phyloP scores from a whole-genome alignment of 2,888 invertebrate species.

The Metacarcinus magister region DNA sequence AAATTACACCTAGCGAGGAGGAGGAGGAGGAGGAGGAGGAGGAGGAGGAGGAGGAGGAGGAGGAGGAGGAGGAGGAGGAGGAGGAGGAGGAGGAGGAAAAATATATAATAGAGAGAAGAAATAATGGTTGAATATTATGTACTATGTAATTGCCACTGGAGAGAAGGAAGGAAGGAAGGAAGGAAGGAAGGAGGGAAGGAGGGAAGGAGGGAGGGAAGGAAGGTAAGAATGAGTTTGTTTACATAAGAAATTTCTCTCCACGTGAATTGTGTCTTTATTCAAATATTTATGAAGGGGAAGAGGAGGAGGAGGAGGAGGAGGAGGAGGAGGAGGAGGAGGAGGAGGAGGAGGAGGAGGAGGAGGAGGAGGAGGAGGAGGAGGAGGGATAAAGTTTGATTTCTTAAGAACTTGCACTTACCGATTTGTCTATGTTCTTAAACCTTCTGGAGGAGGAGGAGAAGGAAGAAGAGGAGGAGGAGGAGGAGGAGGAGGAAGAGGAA shows the following conservation, averaged over 20 bases:
- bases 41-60: background rate
- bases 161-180: background rate
- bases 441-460: background rate
- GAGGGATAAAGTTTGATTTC: background rate
- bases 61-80: background rate
- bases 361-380: background rate
- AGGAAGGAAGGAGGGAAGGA: background rate
- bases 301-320: background rate
- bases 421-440: background rate
- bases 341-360: background rate
- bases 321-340: background rate
- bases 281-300: background rate
- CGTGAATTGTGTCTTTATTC: background rate
- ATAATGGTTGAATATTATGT: background rate
- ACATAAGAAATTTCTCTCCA: background rate
- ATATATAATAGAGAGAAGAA: background rate
- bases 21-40: background rate
- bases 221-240: background rate
- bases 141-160: background rate
- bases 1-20: conserved; percentile 28
- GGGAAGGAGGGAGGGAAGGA: too few species aligned
- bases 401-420: background rate
- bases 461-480: conserved; percentile 26
- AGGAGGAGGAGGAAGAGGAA: background rate
- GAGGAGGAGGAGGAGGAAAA: background rate